Evolutionary conservation across 2,797 vertebrate genomes (phyloP).

Genomic region (Miichthys miiuy): DNA sequence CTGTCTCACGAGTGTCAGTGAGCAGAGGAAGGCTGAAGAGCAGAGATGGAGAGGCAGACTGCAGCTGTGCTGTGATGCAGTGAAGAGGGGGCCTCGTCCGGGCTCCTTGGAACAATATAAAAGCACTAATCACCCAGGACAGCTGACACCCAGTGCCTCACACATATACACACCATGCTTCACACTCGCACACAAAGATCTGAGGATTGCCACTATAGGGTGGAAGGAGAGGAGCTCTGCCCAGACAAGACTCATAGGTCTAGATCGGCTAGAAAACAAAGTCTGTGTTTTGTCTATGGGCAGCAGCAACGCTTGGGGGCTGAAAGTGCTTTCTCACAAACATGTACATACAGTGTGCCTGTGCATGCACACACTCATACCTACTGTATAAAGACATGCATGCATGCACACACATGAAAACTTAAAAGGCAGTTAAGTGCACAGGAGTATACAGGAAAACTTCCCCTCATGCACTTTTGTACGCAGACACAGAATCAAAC

Average conservation of each 20-base stretch:
- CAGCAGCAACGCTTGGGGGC: slow-evolving; percentile 80
- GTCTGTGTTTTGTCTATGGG: slow-evolving; percentile 94
- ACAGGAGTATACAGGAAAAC: slow-evolving; percentile 50
- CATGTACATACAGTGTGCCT: slow-evolving; percentile 44
- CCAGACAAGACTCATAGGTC: slow-evolving; percentile 82
- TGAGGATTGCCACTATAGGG: slow-evolving; percentile 71
- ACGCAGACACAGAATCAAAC: slow-evolving; percentile 68
- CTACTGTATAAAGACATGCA: slow-evolving; percentile 47
- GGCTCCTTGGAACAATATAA: slow-evolving; percentile 84
- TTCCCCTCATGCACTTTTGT: slow-evolving; percentile 52
- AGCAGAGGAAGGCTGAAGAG: slow-evolving; percentile 69
- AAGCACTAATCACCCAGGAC: slow-evolving; percentile 84
- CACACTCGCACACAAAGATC: slow-evolving; percentile 65
- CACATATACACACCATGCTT: slow-evolving; percentile 67
- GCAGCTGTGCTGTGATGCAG: slow-evolving; percentile 78
- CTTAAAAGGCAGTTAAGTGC: slow-evolving; percentile 66
- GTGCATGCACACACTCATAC: slow-evolving; percentile 28
- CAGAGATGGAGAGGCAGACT: slow-evolving; percentile 78
- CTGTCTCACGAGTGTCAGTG: slow-evolving; percentile 54
- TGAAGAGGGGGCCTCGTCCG: slow-evolving; percentile 79
- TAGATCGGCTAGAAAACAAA: slow-evolving; percentile 82
- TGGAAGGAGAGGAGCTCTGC: slow-evolving; percentile 80
- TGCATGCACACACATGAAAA: slow-evolving; percentile 49
- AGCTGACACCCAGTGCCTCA: slow-evolving; percentile 81
- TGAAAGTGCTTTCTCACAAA: slow-evolving; percentile 82